These are phyloP conservation scores for Unio pictorum DNA, from an alignment of 2,888 invertebrate genomes.

Conservation along the genomic window DNA sequence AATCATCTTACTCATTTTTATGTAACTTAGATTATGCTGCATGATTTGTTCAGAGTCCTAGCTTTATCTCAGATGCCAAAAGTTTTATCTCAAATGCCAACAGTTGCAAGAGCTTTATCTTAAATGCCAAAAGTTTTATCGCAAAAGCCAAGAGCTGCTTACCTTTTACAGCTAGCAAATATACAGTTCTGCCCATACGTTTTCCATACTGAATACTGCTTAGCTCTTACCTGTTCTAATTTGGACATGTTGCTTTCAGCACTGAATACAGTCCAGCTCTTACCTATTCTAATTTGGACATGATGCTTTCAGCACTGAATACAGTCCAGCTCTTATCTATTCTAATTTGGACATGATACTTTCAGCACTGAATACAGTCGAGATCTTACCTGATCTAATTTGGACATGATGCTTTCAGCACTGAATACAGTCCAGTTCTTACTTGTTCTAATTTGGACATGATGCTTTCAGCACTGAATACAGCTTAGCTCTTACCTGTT, in stretches of 20 bases:
- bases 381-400: conserved; percentile 73
- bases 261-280: background rate
- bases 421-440: conserved; percentile 76
- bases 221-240: conserved; percentile 72
- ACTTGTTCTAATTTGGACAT: too few species aligned
- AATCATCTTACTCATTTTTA: too few species aligned
- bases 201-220: background rate
- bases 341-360: too few species aligned
- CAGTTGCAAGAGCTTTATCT: too few species aligned
- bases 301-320: conserved; percentile 75
- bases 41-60: too few species aligned
- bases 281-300: conserved; percentile 75
- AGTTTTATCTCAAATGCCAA: too few species aligned
- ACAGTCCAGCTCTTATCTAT: conserved; percentile 74
- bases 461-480: background rate
- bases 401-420: conserved; percentile 75
- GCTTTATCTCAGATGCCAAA: too few species aligned
- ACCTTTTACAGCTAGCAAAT: too few species aligned
- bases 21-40: too few species aligned
- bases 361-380: background rate
- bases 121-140: too few species aligned
- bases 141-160: too few species aligned
- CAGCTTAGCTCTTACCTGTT: conserved; percentile 69
- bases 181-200: background rate
- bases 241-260: conserved; percentile 74